A percentile compares a stretch with the other conserved stretches of the same genome.
These are phyloP conservation scores for Thaumatotibia leucotreta DNA, from an alignment of 1,140 invertebrate species.

Conservation along the genomic window DNA sequence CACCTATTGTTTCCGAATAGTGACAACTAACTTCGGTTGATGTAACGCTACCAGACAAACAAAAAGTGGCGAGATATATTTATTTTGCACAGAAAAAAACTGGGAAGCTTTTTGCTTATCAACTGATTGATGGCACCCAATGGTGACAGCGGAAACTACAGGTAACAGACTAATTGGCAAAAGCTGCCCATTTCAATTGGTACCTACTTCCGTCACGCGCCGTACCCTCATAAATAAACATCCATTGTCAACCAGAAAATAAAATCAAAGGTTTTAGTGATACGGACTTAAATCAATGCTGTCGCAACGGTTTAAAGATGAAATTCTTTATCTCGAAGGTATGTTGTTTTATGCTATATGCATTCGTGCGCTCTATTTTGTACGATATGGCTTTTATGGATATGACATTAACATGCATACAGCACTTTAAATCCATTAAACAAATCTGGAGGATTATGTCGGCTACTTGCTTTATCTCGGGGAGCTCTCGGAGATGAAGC, in stretches of 20 bases:
- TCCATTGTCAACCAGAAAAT: not conserved
- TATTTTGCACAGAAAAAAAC: not conserved
- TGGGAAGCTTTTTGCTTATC: not conserved
- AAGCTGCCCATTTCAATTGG: constrained; percentile 15
- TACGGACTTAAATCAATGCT: not conserved
- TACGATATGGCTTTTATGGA: constrained; percentile 36
- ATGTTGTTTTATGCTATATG: not conserved
- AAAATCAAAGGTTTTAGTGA: constrained; percentile 1
- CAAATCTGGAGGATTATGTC: constrained; percentile 51
- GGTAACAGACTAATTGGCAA: not conserved
- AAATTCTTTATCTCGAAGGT: not conserved
- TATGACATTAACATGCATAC: constrained; percentile 56
- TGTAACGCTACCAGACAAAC: not conserved
- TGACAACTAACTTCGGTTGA: no score
- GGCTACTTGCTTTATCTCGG: constrained; percentile 43
- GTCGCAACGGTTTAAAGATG: constrained; percentile 1
- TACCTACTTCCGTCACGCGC: constrained; percentile 19
- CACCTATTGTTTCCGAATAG: no score
- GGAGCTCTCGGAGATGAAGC: not conserved
- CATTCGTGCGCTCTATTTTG: not conserved
- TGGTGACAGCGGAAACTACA: not conserved
- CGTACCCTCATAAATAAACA: constrained; percentile 9
- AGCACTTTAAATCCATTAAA: constrained; percentile 60
- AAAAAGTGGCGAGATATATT: not conserved
- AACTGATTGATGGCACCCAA: not conserved